These are phyloP conservation scores for Tragulus kanchil DNA, from an alignment of 2,113 vertebrate genomes.

Conservation along the genomic window DNA sequence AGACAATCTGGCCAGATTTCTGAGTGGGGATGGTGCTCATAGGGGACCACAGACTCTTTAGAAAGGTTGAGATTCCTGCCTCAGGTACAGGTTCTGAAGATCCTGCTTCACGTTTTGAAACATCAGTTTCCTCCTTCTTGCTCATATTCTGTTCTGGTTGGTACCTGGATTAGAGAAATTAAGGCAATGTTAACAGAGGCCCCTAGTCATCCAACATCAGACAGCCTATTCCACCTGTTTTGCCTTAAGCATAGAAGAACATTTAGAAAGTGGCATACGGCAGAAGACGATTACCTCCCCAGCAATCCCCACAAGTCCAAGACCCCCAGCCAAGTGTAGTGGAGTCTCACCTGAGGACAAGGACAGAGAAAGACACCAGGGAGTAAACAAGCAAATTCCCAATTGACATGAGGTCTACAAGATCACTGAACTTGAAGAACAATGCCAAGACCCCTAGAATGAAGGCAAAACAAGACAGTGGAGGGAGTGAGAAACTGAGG, in stretches of 20 bases:
- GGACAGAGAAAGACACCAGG: constrained; percentile 95
- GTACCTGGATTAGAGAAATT: constrained; percentile 87
- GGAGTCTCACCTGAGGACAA: constrained; percentile 81
- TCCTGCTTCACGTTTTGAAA: constrained; percentile 80
- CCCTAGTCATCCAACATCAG: neutral
- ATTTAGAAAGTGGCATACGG: neutral
- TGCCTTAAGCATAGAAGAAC: accelerated
- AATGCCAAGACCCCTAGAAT: constrained; percentile 83
- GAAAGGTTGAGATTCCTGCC: constrained; percentile 73
- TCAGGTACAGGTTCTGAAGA: constrained; percentile 60
- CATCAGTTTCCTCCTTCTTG: constrained; percentile 85
- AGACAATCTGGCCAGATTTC: constrained; percentile 90
- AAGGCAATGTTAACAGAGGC: neutral
- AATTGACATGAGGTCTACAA: constrained; percentile 98
- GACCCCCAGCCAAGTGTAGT: neutral
- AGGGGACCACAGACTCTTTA: constrained; percentile 83
- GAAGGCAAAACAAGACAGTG: accelerated
- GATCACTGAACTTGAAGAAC: constrained; percentile 89
- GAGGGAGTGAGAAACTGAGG: accelerated
- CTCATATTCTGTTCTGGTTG: constrained; percentile 88
- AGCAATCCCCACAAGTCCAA: accelerated
- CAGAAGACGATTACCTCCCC: neutral
- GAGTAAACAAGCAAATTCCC: constrained; percentile 96
- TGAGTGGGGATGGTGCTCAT: constrained; percentile 82
- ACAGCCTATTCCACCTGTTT: neutral